Evolutionary conservation across 2,113 vertebrate species (phyloP).

Genomic region (Ophthalmolycus amberensis): DNA sequence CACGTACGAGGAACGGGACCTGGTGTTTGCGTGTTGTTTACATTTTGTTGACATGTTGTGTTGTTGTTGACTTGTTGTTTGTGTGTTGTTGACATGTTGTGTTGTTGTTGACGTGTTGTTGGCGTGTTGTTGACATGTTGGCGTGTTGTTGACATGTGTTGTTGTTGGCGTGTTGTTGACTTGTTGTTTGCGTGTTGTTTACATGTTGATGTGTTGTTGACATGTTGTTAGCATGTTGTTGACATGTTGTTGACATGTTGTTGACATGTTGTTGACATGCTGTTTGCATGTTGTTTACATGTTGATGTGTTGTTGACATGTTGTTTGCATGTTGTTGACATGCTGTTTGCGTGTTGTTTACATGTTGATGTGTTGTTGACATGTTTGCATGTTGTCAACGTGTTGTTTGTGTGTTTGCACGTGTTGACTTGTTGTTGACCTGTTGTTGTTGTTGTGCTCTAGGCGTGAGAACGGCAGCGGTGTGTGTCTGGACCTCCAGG

Average conservation of each 20-base stretch:
- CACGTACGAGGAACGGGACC: no score
- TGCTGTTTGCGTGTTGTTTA: not conserved
- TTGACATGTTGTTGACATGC: not conserved
- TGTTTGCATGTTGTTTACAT: not conserved
- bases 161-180: not conserved
- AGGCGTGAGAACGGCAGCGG: constrained; percentile 96
- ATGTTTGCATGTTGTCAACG: constrained; percentile 74
- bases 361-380: constrained; percentile 72
- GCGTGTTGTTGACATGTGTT: not conserved
- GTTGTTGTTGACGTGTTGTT: no score
- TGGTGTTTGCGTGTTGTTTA: no score
- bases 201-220: not conserved
- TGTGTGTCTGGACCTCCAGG: constrained; percentile 95
- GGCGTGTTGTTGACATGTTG: constrained; percentile 46
- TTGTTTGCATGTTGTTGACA: constrained; percentile 48
- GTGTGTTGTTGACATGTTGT: not conserved
- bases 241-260: not conserved
- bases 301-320: not conserved
- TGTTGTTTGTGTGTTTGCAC: not conserved
- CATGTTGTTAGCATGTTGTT: not conserved
- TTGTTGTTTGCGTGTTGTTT: not conserved
- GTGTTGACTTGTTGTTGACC: not conserved
- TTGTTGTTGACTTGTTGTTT: not conserved
- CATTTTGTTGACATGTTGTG: not conserved
- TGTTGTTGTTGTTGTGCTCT: constrained; percentile 20